phyloP scores from a whole-genome alignment of 2,888 invertebrate genomes.

The Cosmia trapezina region DNA sequence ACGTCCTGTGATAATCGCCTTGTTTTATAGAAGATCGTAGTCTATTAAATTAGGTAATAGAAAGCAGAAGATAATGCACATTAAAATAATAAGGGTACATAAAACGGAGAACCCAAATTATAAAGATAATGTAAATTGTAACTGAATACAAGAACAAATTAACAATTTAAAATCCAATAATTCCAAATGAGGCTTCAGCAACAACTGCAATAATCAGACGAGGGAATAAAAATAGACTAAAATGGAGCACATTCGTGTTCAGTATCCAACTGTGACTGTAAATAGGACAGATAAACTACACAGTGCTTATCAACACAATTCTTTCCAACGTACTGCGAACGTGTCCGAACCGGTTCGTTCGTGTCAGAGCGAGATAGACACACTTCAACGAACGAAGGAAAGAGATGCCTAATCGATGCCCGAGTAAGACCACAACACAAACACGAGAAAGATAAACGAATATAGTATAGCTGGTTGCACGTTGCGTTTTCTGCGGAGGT shows the following conservation, averaged over 20 bases:
- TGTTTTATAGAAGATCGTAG: background rate
- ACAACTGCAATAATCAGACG: conserved; percentile 44
- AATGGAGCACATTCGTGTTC: conserved; percentile 53
- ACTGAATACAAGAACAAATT: conserved; percentile 25
- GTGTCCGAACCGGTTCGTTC: conserved; percentile 80
- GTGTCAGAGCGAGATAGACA: conserved; percentile 69
- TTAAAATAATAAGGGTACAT: background rate
- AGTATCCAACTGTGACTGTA: conserved; percentile 55
- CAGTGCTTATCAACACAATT: conserved; percentile 70
- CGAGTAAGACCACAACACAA: conserved; percentile 80
- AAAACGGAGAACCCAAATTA: background rate
- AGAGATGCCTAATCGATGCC: conserved; percentile 69
- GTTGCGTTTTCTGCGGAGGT: conserved; percentile 71
- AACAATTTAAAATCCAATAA: conserved; percentile 35
- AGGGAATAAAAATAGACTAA: conserved; percentile 55
- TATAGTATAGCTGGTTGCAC: conserved; percentile 73
- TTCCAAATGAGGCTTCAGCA: conserved; percentile 27
- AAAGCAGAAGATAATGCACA: background rate
- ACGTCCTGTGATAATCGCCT: background rate
- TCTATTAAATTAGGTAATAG: background rate
- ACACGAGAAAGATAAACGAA: conserved; percentile 73
- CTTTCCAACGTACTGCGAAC: conserved; percentile 74
- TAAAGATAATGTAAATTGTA: conserved; percentile 20
- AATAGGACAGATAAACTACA: conserved; percentile 66
- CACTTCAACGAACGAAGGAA: conserved; percentile 63